Evolutionary conservation across 1,140 invertebrate genomes (phyloP).

Genomic region (Cardiocondyla obscurior): DNA sequence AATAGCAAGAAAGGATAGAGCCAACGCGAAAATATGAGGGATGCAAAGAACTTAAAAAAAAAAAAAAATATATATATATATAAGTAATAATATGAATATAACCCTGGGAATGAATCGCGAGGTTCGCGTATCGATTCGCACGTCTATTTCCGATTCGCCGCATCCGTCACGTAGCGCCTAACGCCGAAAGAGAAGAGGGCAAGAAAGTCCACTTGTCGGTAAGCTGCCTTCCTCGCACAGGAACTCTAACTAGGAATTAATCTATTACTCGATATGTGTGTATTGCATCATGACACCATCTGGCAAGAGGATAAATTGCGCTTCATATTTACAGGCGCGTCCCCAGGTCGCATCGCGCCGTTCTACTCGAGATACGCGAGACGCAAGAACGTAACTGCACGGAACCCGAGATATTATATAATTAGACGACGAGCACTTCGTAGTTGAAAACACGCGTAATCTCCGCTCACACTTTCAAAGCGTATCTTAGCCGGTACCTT

Average conservation of each 20-base stretch:
- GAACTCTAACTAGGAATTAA: constrained; percentile 73
- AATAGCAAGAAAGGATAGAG: constrained; percentile 14
- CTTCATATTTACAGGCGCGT: constrained; percentile 57
- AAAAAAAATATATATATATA: no score
- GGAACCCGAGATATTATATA: constrained; percentile 19
- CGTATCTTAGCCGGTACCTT: not conserved
- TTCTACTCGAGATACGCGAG: constrained; percentile 10
- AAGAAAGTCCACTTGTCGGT: constrained; percentile 46
- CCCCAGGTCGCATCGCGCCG: not conserved
- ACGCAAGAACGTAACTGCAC: constrained; percentile 26
- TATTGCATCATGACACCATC: constrained; percentile 67
- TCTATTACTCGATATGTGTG: constrained; percentile 60
- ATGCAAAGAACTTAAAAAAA: not conserved
- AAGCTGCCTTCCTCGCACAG: constrained; percentile 57
- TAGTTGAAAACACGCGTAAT: not conserved
- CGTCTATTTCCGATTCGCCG: constrained; percentile 7
- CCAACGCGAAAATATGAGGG: constrained; percentile 1
- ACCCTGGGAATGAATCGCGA: constrained; percentile 14
- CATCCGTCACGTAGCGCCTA: constrained; percentile 2
- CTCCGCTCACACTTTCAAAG: not conserved
- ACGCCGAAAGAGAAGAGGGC: constrained; percentile 43
- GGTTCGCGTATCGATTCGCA: constrained; percentile 16
- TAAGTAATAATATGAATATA: no score
- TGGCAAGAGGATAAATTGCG: constrained; percentile 64
- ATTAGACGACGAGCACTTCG: constrained; percentile 9